A percentile compares a stretch with the other conserved stretches of the same genome.
Evolutionary conservation across 2,113 vertebrate species (phyloP).

Genomic region (Ictalurus punctatus): DNA sequence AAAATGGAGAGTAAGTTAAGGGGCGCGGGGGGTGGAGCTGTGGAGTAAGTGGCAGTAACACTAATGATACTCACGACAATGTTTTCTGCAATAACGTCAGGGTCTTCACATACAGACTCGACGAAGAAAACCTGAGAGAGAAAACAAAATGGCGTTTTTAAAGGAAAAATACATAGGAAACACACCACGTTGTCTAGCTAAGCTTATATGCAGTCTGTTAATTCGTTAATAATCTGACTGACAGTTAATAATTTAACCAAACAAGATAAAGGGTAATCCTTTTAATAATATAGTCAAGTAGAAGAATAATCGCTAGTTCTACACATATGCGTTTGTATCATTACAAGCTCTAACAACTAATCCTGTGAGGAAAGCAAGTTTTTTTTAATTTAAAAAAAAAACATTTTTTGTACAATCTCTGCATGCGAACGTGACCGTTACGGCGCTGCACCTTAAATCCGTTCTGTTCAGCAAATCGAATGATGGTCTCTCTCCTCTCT

Average conservation of each 20-base stretch:
- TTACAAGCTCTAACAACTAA: neutral
- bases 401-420: neutral
- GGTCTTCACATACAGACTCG: slow-evolving; percentile 95
- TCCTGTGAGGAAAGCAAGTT: neutral
- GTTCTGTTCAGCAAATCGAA: slow-evolving; percentile 92
- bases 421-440: too few species aligned
- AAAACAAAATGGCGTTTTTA: neutral
- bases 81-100: slow-evolving; percentile 93
- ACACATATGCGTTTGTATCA: neutral
- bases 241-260: neutral
- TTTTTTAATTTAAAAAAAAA: too few species aligned
- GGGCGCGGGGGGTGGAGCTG: fast-evolving
- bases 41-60: too few species aligned
- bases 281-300: neutral
- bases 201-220: neutral
- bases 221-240: neutral
- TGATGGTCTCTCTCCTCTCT: slow-evolving; percentile 90
- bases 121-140: slow-evolving; percentile 90
- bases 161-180: neutral
- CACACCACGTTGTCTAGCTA: neutral
- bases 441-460: slow-evolving; percentile 85
- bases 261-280: neutral
- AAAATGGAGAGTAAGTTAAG: neutral
- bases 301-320: neutral
- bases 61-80: slow-evolving; percentile 84